Percentiles rank a stretch among this genome's conserved stretches.
phyloP scores from a whole-genome alignment of 2,113 vertebrate genomes.

The Paracanthobrama guichenoti region DNA sequence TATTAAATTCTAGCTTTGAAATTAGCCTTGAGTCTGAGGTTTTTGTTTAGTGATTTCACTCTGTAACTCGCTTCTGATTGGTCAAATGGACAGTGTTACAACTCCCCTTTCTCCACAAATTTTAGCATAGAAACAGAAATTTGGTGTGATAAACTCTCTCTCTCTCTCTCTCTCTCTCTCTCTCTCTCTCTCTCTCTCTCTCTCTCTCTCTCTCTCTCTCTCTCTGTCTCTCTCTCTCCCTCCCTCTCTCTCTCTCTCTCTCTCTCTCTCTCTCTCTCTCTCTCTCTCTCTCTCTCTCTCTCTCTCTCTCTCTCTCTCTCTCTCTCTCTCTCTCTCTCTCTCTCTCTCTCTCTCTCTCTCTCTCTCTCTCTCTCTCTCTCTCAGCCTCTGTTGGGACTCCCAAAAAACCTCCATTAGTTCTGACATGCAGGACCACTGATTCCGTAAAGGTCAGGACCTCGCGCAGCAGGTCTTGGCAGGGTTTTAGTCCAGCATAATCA shows the following conservation, averaged over 20 bases:
- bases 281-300: slow-evolving; percentile 49
- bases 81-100: not conserved
- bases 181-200: no score
- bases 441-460: slow-evolving; percentile 85
- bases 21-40: not conserved
- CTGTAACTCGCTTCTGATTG: not conserved
- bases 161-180: slow-evolving; percentile 2
- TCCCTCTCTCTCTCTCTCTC: slow-evolving; percentile 36
- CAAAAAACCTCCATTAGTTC: slow-evolving; percentile 80
- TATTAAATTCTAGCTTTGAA: not conserved
- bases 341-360: no score
- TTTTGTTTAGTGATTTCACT: not conserved
- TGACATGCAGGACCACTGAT: slow-evolving; percentile 87
- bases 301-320: no score
- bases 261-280: slow-evolving; percentile 46
- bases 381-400: no score
- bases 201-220: no score
- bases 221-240: not conserved
- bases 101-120: not conserved
- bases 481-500: slow-evolving; percentile 70
- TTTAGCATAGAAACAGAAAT: not conserved
- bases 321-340: no score
- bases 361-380: no score
- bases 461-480: slow-evolving; percentile 71
- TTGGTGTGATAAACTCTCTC: not conserved